These are phyloP conservation scores for Apodemia hepburni DNA, from an alignment of 2,888 invertebrate species.

Conservation along the genomic window DNA sequence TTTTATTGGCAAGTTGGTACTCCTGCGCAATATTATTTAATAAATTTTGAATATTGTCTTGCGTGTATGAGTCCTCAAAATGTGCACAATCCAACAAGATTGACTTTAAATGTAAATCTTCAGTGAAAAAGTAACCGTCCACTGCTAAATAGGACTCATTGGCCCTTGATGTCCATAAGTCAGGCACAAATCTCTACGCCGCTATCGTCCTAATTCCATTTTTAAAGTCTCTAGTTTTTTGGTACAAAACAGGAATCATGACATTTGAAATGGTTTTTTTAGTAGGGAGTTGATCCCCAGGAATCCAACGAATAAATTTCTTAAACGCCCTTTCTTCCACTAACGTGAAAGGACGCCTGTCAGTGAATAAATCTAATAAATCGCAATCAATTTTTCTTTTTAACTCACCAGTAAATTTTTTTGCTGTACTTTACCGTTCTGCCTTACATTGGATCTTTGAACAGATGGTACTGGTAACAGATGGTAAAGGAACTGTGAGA, in stretches of 20 bases:
- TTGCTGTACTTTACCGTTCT: background rate
- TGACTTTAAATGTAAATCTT: background rate
- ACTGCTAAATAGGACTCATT: slow-evolving; percentile 13
- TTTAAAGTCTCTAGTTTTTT: slow-evolving; percentile 8
- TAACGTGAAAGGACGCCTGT: slow-evolving; percentile 33
- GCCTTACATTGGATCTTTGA: too few relatives aligned
- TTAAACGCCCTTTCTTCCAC: slow-evolving; percentile 35
- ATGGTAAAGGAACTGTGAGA: too few relatives aligned
- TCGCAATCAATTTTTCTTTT: slow-evolving; percentile 21
- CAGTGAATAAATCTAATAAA: slow-evolving; percentile 27
- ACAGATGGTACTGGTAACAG: too few relatives aligned
- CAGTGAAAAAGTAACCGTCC: background rate
- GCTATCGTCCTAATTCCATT: slow-evolving; percentile 8
- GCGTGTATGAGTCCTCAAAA: slow-evolving; percentile 15
- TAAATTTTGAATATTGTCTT: background rate
- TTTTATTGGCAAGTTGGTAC: background rate
- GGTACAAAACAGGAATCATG: slow-evolving; percentile 16
- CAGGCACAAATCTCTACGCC: background rate
- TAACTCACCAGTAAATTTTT: slow-evolving; percentile 17
- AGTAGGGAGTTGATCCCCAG: slow-evolving; percentile 33
- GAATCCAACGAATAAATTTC: slow-evolving; percentile 34
- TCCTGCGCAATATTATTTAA: background rate
- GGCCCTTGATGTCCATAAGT: slow-evolving; percentile 5
- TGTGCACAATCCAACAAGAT: background rate
- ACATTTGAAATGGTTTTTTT: slow-evolving; percentile 33